phyloP scores from a whole-genome alignment of 2,113 vertebrate species.

The Condylura cristata region DNA sequence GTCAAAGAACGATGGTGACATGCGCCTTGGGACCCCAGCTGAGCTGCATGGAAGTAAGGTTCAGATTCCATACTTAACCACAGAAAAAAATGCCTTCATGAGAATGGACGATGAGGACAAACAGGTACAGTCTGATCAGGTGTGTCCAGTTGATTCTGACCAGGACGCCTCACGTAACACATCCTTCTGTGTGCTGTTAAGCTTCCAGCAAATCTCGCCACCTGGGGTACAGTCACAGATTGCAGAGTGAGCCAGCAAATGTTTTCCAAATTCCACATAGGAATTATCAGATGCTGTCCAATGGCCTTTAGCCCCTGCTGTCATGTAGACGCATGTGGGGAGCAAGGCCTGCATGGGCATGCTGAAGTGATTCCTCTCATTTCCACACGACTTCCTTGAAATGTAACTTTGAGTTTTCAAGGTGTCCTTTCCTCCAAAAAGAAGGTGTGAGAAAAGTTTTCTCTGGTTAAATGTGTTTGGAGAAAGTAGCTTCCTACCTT shows the following conservation, averaged over 20 bases:
- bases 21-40: conserved; percentile 84
- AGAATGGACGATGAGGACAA: conserved; percentile 88
- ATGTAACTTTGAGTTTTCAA: conserved; percentile 52
- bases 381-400: conserved; percentile 55
- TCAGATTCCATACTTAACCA: conserved; percentile 84
- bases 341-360: background rate
- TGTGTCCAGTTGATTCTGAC: conserved; percentile 36
- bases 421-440: background rate
- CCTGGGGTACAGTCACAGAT: conserved; percentile 53
- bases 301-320: background rate
- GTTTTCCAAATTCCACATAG: conserved; percentile 41
- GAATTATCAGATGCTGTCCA: conserved; percentile 25
- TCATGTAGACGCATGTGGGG: conserved; percentile 12
- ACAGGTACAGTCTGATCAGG: conserved; percentile 85
- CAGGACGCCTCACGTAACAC: background rate
- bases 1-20: conserved; percentile 90
- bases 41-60: conserved; percentile 86
- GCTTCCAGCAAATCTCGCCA: conserved; percentile 57
- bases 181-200: conserved; percentile 25
- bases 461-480: conserved; percentile 48
- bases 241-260: conserved; percentile 56
- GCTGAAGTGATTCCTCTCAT: conserved; percentile 36
- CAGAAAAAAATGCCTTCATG: conserved; percentile 88
- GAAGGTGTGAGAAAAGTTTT: background rate
- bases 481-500: background rate